phyloP scores from a whole-genome alignment of 2,797 vertebrate species.

The Pempheris klunzingeri region DNA sequence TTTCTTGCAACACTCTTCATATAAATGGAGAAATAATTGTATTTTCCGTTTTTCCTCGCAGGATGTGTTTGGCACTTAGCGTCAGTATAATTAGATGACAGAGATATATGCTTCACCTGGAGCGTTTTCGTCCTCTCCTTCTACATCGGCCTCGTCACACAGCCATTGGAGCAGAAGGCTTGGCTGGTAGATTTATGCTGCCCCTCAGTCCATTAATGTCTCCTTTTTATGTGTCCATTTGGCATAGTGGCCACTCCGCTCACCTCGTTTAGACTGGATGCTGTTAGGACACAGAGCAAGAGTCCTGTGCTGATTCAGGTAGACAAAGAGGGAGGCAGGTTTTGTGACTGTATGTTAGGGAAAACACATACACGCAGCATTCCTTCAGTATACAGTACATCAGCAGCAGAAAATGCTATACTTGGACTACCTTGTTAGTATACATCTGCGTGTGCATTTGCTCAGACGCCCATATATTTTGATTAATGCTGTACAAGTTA shows the following conservation, averaged over 20 bases:
- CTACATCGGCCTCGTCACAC: constrained; percentile 41
- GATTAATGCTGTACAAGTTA: constrained; percentile 59
- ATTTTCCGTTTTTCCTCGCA: constrained; percentile 51
- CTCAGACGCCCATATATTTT: constrained; percentile 47
- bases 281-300: constrained; percentile 49
- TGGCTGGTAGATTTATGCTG: constrained; percentile 67
- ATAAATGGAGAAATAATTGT: constrained; percentile 69
- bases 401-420: not conserved
- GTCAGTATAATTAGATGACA: constrained; percentile 73
- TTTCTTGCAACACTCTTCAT: constrained; percentile 34
- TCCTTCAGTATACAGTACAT: constrained; percentile 2
- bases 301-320: constrained; percentile 56
- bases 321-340: not conserved
- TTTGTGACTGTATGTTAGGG: not conserved
- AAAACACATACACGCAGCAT: not conserved
- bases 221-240: constrained; percentile 81
- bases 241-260: constrained; percentile 67
- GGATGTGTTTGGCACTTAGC: constrained; percentile 64
- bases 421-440: not conserved
- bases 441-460: constrained; percentile 16
- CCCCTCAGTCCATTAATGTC: constrained; percentile 78
- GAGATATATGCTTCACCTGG: constrained; percentile 65
- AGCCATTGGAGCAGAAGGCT: constrained; percentile 47
- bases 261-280: constrained; percentile 63
- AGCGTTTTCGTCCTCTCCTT: constrained; percentile 56